A percentile compares a stretch with the other conserved stretches of the same genome.
These are phyloP conservation scores for Chelonoidis abingdonii DNA, from an alignment of 2,113 vertebrate genomes.

Conservation along the genomic window DNA sequence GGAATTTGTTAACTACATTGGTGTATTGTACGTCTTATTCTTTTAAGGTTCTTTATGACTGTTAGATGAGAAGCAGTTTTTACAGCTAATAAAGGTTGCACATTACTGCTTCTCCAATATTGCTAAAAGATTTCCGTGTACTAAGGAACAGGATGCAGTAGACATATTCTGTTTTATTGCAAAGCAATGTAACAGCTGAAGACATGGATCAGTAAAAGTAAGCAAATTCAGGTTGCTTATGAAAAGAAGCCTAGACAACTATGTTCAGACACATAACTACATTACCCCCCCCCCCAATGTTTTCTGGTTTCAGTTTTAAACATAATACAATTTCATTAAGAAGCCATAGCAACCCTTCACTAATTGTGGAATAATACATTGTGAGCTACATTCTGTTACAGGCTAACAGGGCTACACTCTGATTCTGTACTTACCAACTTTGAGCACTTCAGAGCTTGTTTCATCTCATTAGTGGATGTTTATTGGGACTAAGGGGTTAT, in stretches of 20 bases:
- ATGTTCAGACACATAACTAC: conserved; percentile 54
- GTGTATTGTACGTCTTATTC: accelerated
- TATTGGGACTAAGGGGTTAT: conserved; percentile 65
- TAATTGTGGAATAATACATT: conserved; percentile 62
- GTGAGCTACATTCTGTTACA: conserved; percentile 49
- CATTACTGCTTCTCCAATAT: conserved; percentile 39
- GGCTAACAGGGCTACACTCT: too few species aligned
- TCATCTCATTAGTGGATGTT: conserved; percentile 58
- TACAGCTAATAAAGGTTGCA: neutral
- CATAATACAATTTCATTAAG: conserved; percentile 70
- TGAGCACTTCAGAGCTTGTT: conserved; percentile 53
- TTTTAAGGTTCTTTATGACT: neutral
- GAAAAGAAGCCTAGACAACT: conserved; percentile 65
- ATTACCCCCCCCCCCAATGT: neutral
- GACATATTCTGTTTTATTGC: conserved; percentile 69
- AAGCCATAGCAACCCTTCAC: conserved; percentile 54
- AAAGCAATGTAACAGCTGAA: conserved; percentile 54
- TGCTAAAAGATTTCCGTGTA: conserved; percentile 61
- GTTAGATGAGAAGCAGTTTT: conserved; percentile 8
- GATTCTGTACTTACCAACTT: conserved; percentile 50
- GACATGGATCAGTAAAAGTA: conserved; percentile 73
- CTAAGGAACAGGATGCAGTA: conserved; percentile 58
- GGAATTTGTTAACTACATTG: neutral
- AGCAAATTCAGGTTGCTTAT: conserved; percentile 69
- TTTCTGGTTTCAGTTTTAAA: conserved; percentile 70